Conservation (phyloP, 2,888 invertebrate species). For the Phymatocera aterrima region DNA sequence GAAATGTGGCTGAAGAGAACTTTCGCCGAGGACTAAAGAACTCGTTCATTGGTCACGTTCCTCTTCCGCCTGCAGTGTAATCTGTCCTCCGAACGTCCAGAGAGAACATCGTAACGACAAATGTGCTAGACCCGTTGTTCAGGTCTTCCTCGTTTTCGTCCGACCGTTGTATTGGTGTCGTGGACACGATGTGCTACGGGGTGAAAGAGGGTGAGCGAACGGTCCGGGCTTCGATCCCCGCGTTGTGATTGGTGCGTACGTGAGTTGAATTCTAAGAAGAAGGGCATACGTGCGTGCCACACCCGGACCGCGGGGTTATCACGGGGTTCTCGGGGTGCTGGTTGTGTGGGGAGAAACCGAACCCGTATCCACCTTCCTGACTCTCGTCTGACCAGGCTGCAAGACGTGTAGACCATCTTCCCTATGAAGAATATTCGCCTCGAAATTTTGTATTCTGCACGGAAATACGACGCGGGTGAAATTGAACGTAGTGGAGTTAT, state of each 20-base stretch:
- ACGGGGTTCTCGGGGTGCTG: slow-evolving; percentile 13
- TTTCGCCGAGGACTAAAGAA: background rate
- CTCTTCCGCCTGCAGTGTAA: slow-evolving; percentile 43
- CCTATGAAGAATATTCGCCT: background rate
- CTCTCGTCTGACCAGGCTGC: slow-evolving; percentile 13
- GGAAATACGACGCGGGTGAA: background rate
- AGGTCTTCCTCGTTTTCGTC: slow-evolving; percentile 34
- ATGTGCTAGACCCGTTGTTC: slow-evolving; percentile 41
- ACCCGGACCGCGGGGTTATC: slow-evolving; percentile 46
- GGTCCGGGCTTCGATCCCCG: slow-evolving; percentile 56
- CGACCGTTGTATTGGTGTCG: slow-evolving; percentile 53
- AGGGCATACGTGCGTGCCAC: slow-evolving; percentile 58
- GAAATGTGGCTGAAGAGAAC: background rate
- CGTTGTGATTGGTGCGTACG: slow-evolving; percentile 61
- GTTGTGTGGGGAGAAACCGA: slow-evolving; percentile 24
- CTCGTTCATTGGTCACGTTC: slow-evolving; percentile 38
- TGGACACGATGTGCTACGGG: slow-evolving; percentile 53
- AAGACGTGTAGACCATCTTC: background rate
- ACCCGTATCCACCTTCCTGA: slow-evolving; percentile 6
- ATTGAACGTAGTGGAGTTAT: background rate
- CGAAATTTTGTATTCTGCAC: background rate
- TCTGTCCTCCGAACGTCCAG: slow-evolving; percentile 36
- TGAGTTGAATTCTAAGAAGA: slow-evolving; percentile 58
- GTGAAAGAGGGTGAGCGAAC: slow-evolving; percentile 32
- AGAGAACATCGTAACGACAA: slow-evolving; percentile 30